phyloP scores from a whole-genome alignment of 1,140 invertebrate species.

The Neuroterus valhalla region DNA sequence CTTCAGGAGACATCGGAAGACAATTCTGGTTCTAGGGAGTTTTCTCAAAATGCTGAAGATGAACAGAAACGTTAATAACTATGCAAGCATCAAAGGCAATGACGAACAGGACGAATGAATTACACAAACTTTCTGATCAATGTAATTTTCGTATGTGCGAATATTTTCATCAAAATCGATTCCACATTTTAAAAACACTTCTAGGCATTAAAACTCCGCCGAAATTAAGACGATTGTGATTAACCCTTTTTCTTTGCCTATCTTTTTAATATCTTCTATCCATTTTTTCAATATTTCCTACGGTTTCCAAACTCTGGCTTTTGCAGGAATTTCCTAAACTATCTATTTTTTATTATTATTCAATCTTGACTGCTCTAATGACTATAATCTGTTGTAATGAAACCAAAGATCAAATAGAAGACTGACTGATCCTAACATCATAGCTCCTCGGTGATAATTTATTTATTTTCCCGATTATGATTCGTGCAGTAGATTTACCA shows the following conservation, averaged over 20 bases:
- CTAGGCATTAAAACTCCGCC: no score
- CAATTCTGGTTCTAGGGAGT: conserved; percentile 86
- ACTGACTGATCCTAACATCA: not conserved
- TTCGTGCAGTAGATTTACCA: no score
- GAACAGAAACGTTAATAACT: conserved; percentile 84
- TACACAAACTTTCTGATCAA: not conserved
- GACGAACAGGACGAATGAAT: conserved; percentile 73
- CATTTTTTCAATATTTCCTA: no score
- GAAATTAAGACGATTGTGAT: no score
- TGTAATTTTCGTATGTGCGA: no score
- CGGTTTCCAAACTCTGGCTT: not conserved
- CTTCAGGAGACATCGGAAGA: conserved; percentile 85
- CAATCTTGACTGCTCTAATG: not conserved
- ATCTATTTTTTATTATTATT: not conserved
- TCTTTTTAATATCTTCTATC: no score
- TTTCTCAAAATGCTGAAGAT: conserved; percentile 87
- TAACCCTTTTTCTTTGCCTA: no score
- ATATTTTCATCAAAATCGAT: no score
- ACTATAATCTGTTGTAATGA: not conserved
- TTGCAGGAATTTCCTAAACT: not conserved
- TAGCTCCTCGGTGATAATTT: no score
- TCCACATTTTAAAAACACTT: no score
- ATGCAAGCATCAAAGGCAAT: conserved; percentile 83
- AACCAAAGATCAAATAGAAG: conserved; percentile 22
- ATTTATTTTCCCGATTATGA: no score